phyloP scores from a whole-genome alignment of 2,888 invertebrate species.

The Pheosia gnoma region DNA sequence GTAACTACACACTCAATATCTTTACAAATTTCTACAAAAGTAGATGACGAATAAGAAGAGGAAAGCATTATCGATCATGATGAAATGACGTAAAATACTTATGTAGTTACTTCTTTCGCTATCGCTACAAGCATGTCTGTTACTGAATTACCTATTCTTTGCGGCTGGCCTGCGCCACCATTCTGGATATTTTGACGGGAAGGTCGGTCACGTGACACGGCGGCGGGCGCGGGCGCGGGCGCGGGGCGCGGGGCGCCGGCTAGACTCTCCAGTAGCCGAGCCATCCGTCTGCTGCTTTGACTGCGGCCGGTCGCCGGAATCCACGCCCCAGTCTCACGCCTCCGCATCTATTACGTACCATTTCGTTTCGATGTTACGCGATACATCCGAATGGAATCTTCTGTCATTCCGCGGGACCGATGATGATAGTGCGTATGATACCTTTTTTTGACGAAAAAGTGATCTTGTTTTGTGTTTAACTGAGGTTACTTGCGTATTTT shows the following conservation, averaged over 20 bases:
- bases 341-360: slow-evolving; percentile 53
- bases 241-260: slow-evolving; percentile 78
- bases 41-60: no score
- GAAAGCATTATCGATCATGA: no score
- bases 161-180: slow-evolving; percentile 75
- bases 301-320: slow-evolving; percentile 77
- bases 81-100: neutral
- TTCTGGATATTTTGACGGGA: slow-evolving; percentile 92
- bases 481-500: slow-evolving; percentile 69
- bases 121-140: slow-evolving; percentile 4
- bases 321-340: slow-evolving; percentile 73
- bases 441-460: slow-evolving; percentile 36
- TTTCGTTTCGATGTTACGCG: slow-evolving; percentile 37
- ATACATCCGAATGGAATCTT: slow-evolving; percentile 33
- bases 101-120: neutral
- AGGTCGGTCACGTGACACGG: slow-evolving; percentile 91
- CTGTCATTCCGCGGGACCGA: slow-evolving; percentile 13
- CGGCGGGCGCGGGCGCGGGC: slow-evolving; percentile 59
- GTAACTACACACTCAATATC: no score
- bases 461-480: slow-evolving; percentile 43
- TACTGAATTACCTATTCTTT: slow-evolving; percentile 47
- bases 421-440: slow-evolving; percentile 19
- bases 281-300: slow-evolving; percentile 83
- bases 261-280: slow-evolving; percentile 87
- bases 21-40: no score